phyloP scores from a whole-genome alignment of 2,888 invertebrate genomes.

The Phengaris alcon region DNA sequence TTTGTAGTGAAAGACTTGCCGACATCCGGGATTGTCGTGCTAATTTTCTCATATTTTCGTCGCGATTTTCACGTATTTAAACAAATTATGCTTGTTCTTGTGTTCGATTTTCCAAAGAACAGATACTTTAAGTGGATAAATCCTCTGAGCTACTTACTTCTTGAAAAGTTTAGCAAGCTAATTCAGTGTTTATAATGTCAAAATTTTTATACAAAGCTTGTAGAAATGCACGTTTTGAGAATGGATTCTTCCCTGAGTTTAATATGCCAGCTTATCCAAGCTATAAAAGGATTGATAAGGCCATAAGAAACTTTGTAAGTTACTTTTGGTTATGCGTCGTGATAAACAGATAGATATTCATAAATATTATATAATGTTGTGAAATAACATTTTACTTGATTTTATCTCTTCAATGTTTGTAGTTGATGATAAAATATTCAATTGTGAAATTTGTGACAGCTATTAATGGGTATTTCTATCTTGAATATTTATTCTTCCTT shows the following conservation, averaged over 20 bases:
- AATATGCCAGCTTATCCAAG: constrained; percentile 48
- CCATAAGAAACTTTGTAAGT: constrained; percentile 44
- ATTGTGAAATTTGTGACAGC: neutral
- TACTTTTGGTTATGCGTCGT: neutral
- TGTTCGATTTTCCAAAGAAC: neutral
- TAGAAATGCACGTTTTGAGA: constrained; percentile 61
- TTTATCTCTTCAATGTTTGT: neutral
- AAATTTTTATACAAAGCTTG: constrained; percentile 67
- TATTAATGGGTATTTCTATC: too few species aligned
- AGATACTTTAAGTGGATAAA: neutral
- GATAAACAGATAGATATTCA: neutral
- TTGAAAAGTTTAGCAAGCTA: neutral
- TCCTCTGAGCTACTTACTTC: neutral
- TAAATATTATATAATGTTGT: constrained; percentile 20
- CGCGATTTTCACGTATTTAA: neutral
- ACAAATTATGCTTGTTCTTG: neutral
- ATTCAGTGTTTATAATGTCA: constrained; percentile 45
- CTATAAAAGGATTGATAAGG: constrained; percentile 53
- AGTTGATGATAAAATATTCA: neutral
- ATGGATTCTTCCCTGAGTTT: constrained; percentile 59
- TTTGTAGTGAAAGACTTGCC: constrained; percentile 48
- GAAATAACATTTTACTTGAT: neutral
- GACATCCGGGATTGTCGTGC: constrained; percentile 39
- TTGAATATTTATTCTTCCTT: too few species aligned
- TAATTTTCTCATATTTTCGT: constrained; percentile 25